Percentiles rank a stretch among this genome's conserved stretches.
Conservation (phyloP, 2,888 invertebrate genomes). For the Griposia aprilina region DNA sequence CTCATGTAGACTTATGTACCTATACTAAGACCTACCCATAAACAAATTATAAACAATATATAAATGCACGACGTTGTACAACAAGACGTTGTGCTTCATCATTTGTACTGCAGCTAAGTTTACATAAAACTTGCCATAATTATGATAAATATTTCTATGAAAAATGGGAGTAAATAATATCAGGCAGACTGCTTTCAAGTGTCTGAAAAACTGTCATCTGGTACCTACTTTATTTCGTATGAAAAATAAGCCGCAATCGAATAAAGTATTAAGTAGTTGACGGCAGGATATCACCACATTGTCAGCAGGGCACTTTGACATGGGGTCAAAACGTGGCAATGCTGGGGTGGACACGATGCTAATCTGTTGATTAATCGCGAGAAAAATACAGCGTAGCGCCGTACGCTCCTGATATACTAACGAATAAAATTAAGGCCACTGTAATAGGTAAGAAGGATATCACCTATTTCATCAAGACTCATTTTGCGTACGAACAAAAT, state of each 20-base stretch:
- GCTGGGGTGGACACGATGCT: conserved; percentile 25
- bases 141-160: neutral
- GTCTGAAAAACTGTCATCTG: neutral
- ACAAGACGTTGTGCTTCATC: neutral
- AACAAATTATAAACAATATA: neutral
- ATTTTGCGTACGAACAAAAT: neutral
- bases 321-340: neutral
- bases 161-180: neutral
- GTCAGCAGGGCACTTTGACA: conserved; percentile 1
- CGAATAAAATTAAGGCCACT: neutral
- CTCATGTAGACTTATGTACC: neutral
- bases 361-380: conserved; percentile 31
- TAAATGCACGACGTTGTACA: neutral
- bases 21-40: neutral
- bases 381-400: conserved; percentile 14
- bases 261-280: conserved; percentile 11
- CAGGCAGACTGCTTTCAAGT: neutral
- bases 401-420: neutral
- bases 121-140: neutral
- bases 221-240: too few relatives aligned
- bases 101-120: neutral
- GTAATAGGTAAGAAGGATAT: neutral
- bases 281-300: conserved; percentile 5
- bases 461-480: neutral
- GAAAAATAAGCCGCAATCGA: neutral